Evolutionary conservation across 2,888 invertebrate genomes (phyloP), one percentile per base, ranked within the genome.

Genomic region (Proisotoma minuta): DNA sequence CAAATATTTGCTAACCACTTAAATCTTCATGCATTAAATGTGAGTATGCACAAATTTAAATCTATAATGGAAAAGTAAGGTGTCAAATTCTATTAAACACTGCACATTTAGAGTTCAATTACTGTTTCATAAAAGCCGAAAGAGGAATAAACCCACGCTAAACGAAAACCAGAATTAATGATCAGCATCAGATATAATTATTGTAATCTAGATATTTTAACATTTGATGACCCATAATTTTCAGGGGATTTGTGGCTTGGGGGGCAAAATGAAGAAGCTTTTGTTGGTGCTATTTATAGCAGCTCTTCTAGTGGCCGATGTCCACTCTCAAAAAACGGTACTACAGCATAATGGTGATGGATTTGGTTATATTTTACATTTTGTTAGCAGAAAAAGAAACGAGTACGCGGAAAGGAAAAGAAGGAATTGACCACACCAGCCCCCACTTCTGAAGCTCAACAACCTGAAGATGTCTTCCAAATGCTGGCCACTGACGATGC

Each of bases 401-500:
- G 65, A 10, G 67, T 71, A 15, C 69, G 71, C 15, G 65, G 66
- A 58, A 66, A 66, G 40, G 62, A 59, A 28, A 54, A 63, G 29
- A 71, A 76, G 75, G 59, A 75, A 74, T 62, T 74, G 74, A 56
- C 77, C 76, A 63, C 72, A 71, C 58, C 75, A 73, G 66, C 74
- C 73, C 57, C 78, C 75, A 63, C 72, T 71, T 68, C 68, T 39
- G 66, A 76, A 75, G 58, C 60, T 51, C 59, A 60, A 49, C 57
- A 63, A 4, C 63, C 69, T 8, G 70, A 72, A 57, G 73, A 73
- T 34, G 68, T 72, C n/a, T 68, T 71, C 56, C 63, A 66, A 29
- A 64, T 62, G 5, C 75, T 80, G 63, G 78, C 78, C 57, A 77
- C 76, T 56, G 80, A 79, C 69, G 80, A 79, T 68, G 65, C 72